These are phyloP conservation scores for Acronicta psi DNA, from an alignment of 2,888 invertebrate genomes.

Conservation along the genomic window DNA sequence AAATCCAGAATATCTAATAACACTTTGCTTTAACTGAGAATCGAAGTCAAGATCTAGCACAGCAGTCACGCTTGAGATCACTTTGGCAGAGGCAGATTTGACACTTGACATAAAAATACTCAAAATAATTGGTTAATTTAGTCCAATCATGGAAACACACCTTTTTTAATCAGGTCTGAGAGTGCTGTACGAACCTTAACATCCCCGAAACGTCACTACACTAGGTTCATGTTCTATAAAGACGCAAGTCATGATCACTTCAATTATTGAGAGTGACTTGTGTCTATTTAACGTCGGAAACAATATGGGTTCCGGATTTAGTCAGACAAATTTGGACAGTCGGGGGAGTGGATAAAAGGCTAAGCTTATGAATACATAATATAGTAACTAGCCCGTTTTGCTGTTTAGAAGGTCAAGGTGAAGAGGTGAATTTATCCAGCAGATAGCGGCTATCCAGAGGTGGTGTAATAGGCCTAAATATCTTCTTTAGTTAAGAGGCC, in stretches of 20 bases:
- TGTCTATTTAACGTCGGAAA: slow-evolving; percentile 18
- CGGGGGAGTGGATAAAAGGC: neutral
- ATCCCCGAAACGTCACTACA: slow-evolving; percentile 4
- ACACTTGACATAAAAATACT: too few species aligned
- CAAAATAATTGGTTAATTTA: too few species aligned
- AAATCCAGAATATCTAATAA: too few species aligned
- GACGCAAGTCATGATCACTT: slow-evolving; percentile 21
- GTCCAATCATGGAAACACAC: neutral
- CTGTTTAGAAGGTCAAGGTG: neutral
- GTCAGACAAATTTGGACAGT: neutral
- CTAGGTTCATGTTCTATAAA: slow-evolving; percentile 6
- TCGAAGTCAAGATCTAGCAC: too few species aligned
- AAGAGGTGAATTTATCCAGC: too few species aligned
- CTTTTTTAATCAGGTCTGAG: neutral
- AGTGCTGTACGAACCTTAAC: neutral
- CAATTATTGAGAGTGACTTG: slow-evolving; percentile 15
- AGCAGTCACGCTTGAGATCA: too few species aligned
- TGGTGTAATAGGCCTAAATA: too few species aligned
- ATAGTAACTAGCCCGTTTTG: neutral
- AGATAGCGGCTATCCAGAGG: too few species aligned
- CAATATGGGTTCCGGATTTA: neutral
- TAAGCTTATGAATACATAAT: slow-evolving; percentile 1
- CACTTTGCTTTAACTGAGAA: too few species aligned
- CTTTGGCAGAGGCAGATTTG: too few species aligned
- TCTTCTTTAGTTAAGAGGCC: too few species aligned